A percentile compares a stretch with the other conserved stretches of the same genome.
These are phyloP conservation scores for Pipra filicauda DNA, from an alignment of 2,113 vertebrate genomes.

Conservation along the genomic window DNA sequence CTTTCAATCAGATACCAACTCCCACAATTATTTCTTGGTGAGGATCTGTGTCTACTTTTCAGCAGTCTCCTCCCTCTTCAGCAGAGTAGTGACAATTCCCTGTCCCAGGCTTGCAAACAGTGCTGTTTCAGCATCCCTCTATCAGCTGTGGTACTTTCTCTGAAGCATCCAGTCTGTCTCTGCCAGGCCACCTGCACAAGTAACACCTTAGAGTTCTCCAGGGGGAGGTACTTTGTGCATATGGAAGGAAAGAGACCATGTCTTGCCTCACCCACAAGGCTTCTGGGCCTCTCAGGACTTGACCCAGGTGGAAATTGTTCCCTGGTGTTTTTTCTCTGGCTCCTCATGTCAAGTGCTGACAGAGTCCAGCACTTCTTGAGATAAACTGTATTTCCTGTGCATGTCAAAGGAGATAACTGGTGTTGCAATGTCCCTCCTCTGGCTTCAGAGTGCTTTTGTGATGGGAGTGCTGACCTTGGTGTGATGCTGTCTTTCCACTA, in stretches of 20 bases:
- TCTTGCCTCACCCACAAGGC: not conserved
- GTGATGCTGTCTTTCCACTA: not conserved
- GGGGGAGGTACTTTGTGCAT: fast-evolving
- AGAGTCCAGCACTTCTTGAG: not conserved
- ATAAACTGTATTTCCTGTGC: fast-evolving
- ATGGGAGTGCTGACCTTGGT: not conserved
- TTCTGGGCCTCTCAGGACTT: not conserved
- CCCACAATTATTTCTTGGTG: not conserved
- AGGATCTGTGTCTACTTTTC: not conserved
- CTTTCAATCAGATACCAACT: not conserved
- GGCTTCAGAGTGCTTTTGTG: not conserved
- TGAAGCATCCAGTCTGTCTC: not conserved
- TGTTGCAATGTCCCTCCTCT: not conserved
- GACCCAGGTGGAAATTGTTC: not conserved
- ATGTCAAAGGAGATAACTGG: fast-evolving
- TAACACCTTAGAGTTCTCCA: not conserved
- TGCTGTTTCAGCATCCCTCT: fast-evolving
- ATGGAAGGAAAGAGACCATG: not conserved
- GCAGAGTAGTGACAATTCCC: not conserved
- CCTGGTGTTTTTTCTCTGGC: not conserved
- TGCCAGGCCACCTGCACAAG: not conserved
- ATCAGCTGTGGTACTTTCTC: no score
- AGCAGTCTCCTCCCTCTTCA: not conserved
- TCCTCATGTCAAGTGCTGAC: not conserved
- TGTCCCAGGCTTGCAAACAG: not conserved